Percentiles rank a stretch among this genome's conserved stretches.
Conservation (phyloP, 2,888 invertebrate species). For the Rhagophthalmus giganteus region DNA sequence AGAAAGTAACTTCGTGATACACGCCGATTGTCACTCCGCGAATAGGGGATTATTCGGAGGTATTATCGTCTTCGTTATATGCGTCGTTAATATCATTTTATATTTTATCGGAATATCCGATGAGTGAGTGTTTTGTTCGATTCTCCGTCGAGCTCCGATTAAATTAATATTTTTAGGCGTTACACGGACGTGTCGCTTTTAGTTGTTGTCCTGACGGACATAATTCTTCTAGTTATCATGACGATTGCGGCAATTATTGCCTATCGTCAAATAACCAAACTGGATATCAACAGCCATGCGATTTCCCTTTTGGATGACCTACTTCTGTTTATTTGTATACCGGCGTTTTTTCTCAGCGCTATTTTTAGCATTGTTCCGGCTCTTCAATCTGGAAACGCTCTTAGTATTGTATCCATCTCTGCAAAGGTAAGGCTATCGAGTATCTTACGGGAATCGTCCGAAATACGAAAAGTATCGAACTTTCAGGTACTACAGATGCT, state of each 20-base stretch:
- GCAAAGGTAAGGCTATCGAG: constrained; percentile 42
- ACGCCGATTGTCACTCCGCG: constrained; percentile 74
- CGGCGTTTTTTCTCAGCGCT: constrained; percentile 72
- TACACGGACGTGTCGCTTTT: no score
- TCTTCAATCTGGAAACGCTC: constrained; percentile 47
- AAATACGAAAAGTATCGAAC: not conserved
- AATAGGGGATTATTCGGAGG: constrained; percentile 75
- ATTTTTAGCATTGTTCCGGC: constrained; percentile 71
- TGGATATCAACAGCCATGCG: constrained; percentile 68
- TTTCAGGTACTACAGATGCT: constrained; percentile 69
- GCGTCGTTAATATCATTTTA: constrained; percentile 63
- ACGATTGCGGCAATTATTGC: constrained; percentile 63
- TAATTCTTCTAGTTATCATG: constrained; percentile 61
- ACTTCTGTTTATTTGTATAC: constrained; percentile 70
- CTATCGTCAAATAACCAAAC: constrained; percentile 64
- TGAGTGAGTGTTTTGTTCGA: no score
- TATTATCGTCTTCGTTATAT: constrained; percentile 59
- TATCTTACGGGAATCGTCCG: no score
- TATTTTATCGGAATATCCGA: constrained; percentile 63
- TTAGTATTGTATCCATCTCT: constrained; percentile 34
- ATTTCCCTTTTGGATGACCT: constrained; percentile 70
- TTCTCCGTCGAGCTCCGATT: no score
- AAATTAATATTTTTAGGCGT: no score
- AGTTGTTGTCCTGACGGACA: no score
- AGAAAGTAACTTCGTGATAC: constrained; percentile 50